Conservation (phyloP, 1,140 invertebrate genomes). For the Pseudomyrmex dendroicus region DNA sequence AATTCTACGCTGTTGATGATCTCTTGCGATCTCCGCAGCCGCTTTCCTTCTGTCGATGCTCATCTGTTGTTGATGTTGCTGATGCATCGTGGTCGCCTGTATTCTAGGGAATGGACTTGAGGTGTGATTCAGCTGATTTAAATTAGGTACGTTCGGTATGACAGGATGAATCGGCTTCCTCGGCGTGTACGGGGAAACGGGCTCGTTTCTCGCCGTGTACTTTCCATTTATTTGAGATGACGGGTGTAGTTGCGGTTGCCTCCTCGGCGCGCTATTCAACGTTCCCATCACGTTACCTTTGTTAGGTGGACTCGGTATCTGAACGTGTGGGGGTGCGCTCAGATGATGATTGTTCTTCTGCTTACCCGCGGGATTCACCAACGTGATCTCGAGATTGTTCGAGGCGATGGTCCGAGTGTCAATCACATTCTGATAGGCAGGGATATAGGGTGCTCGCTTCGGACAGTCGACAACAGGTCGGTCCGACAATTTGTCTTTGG, state of each 20-base stretch:
- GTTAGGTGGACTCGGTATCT: slow-evolving; percentile 74
- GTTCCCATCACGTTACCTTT: slow-evolving; percentile 64
- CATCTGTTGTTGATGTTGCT: slow-evolving; percentile 64
- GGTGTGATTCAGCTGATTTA: slow-evolving; percentile 81
- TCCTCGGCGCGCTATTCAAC: slow-evolving; percentile 59
- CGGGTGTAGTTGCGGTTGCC: slow-evolving; percentile 43
- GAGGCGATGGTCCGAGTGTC: slow-evolving; percentile 82
- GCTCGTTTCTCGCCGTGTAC: slow-evolving; percentile 76
- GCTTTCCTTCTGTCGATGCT: slow-evolving; percentile 81
- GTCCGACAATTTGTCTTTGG: slow-evolving; percentile 59
- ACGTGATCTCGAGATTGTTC: slow-evolving; percentile 83
- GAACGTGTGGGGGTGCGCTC: slow-evolving; percentile 56
- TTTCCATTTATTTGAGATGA: slow-evolving; percentile 75
- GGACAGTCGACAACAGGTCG: slow-evolving; percentile 26
- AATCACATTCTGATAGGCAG: slow-evolving; percentile 77
- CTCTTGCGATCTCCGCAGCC: slow-evolving; percentile 46
- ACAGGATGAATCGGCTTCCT: slow-evolving; percentile 79
- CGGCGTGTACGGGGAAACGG: slow-evolving; percentile 81
- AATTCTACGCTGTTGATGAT: slow-evolving; percentile 68
- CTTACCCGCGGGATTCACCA: slow-evolving; percentile 79
- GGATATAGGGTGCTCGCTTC: slow-evolving; percentile 53
- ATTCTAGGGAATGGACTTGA: slow-evolving; percentile 65
- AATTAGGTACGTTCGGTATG: slow-evolving; percentile 83
- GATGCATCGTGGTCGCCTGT: slow-evolving; percentile 54
- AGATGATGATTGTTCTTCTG: slow-evolving; percentile 63